Percentiles rank a stretch among this genome's conserved stretches.
Conservation (phyloP, 2,888 invertebrate species). For the Sminthurinus aureus region DNA sequence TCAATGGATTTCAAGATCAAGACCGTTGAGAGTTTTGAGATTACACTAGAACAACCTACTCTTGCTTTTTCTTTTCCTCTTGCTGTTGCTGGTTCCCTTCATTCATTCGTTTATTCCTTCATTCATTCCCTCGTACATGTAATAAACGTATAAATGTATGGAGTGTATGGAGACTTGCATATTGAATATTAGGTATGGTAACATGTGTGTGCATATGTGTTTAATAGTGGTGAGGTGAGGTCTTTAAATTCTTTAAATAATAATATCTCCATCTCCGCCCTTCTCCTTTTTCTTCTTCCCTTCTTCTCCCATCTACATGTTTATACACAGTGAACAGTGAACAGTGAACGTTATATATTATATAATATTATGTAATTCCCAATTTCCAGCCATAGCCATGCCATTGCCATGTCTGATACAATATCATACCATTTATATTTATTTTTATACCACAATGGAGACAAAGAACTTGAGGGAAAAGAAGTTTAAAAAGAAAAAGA, state of each 20-base stretch:
- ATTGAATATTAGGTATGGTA: no score
- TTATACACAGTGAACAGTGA: no score
- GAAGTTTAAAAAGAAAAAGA: slow-evolving; percentile 1
- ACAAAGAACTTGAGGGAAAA: not conserved
- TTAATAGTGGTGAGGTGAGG: not conserved
- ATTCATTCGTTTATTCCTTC: no score
- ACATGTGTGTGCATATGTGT: no score
- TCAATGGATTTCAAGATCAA: slow-evolving; percentile 22
- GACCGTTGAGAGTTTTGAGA: slow-evolving; percentile 14
- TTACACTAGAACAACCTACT: not conserved
- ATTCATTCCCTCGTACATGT: no score
- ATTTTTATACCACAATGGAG: not conserved
- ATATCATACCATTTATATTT: not conserved
- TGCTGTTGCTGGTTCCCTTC: no score
- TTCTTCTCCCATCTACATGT: not conserved
- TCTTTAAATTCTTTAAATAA: not conserved
- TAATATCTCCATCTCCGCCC: not conserved
- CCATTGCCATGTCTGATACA: not conserved
- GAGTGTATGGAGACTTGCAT: no score
- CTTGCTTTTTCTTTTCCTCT: no score
- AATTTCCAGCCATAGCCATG: not conserved
- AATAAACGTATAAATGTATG: no score
- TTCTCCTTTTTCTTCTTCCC: not conserved
- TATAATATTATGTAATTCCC: no score
- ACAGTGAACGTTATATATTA: no score